A percentile compares a stretch with the other conserved stretches of the same genome.
These are phyloP conservation scores for Whitmania pigra DNA, from an alignment of 1,140 invertebrate species.

Conservation along the genomic window DNA sequence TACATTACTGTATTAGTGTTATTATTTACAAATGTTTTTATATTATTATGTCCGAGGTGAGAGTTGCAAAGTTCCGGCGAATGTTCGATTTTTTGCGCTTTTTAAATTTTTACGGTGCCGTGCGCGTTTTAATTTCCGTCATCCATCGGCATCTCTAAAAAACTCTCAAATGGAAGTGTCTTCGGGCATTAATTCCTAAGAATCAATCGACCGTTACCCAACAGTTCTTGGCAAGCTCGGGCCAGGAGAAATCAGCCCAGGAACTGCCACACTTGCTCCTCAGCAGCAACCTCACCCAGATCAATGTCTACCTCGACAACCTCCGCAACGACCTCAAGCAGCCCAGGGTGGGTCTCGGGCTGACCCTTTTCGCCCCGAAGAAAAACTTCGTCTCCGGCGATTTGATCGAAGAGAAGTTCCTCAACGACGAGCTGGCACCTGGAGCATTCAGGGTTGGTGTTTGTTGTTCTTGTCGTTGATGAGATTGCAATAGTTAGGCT, in stretches of 20 bases:
- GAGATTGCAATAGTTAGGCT: neutral
- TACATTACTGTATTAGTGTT: too few species aligned
- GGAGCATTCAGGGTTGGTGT: conserved; percentile 4
- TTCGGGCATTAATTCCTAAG: too few species aligned
- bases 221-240: neutral
- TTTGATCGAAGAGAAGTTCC: neutral
- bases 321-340: neutral
- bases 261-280: neutral
- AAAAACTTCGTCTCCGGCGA: neutral
- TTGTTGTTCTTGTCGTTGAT: neutral
- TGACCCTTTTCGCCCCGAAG: neutral
- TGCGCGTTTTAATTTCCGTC: too few species aligned
- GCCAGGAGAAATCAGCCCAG: neutral
- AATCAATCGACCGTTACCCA: too few species aligned
- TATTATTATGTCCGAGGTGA: too few species aligned
- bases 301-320: neutral
- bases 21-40: too few species aligned
- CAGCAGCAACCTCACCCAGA: conserved; percentile 7
- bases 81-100: too few species aligned
- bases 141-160: too few species aligned
- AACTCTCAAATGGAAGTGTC: too few species aligned
- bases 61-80: too few species aligned
- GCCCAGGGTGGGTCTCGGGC: neutral
- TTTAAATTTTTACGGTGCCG: too few species aligned
- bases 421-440: neutral